A percentile compares a stretch with the other conserved stretches of the same genome.
Conservation (phyloP, 1,140 invertebrate species). For the Rhagoletis pomonella region DNA sequence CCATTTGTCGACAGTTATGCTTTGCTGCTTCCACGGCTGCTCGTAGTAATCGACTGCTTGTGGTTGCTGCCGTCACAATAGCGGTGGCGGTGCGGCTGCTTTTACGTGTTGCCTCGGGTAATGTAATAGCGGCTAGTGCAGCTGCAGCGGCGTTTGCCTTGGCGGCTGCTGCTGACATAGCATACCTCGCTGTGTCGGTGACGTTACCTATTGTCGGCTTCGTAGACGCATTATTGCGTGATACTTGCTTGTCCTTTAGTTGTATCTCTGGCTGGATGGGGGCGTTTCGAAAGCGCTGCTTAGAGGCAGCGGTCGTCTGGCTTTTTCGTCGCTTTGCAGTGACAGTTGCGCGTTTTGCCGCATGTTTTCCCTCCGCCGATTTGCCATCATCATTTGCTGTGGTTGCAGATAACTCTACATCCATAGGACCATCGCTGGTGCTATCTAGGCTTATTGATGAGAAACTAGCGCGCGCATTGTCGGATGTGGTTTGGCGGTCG, state of each 20-base stretch:
- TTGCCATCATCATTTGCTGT: not conserved
- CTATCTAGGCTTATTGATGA: constrained; percentile 66
- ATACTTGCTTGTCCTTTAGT: constrained; percentile 57
- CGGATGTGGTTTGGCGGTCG: constrained; percentile 74
- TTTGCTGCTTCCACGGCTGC: constrained; percentile 61
- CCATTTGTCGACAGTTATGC: constrained; percentile 48
- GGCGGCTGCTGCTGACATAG: constrained; percentile 2
- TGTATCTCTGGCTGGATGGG: constrained; percentile 73
- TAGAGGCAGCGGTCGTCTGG: constrained; percentile 59
- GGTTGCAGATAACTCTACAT: not conserved
- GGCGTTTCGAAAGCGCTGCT: constrained; percentile 72
- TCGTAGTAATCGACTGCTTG: constrained; percentile 66
- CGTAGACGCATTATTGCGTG: not conserved
- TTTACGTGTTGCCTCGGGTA: constrained; percentile 65
- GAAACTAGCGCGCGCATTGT: constrained; percentile 62
- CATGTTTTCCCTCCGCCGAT: not conserved
- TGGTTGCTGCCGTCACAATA: constrained; percentile 69
- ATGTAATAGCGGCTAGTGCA: constrained; percentile 56
- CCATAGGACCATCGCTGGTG: constrained; percentile 63
- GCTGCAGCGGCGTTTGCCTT: constrained; percentile 43
- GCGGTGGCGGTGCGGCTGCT: constrained; percentile 70
- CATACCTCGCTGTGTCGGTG: constrained; percentile 14
- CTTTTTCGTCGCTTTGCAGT: constrained; percentile 46
- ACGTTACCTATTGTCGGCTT: constrained; percentile 29
- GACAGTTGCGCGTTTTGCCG: constrained; percentile 12